Evolutionary conservation across 2,797 vertebrate species (phyloP), one percentile per base, ranked within the genome.

Genomic region (Myiotriccus ornatus): DNA sequence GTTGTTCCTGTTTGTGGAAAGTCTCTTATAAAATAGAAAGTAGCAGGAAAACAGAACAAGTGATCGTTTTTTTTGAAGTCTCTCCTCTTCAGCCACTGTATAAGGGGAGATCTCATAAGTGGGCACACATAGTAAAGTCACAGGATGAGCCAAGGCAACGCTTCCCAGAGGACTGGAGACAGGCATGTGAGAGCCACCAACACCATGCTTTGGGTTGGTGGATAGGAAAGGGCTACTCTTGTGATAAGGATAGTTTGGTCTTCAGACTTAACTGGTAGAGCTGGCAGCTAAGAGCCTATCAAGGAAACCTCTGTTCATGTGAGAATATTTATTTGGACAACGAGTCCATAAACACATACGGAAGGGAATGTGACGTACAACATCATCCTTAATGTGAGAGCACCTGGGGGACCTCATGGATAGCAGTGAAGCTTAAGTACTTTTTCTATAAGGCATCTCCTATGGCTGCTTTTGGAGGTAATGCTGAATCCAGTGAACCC

Each of bases 61-160:
- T 37, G 52, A n/a, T 4, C 0, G 0, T 15, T 47, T 8, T 50
- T 76, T 89, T n/a, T 41, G 23, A 73, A 79, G 49, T 39, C 7
- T 78, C 35, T 67, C 1, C 14, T 81, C 14, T 50, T 59, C 47
- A 80, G 34, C 7, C 18, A 11, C 53, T 32, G 4, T 10, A 6
- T 16, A n/a, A 85, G 16, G 10, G 9, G 28, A 84, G 41, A 27
- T 46, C 6, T 4, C 1, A 0, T 30, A 24, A 30, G 10, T 22
- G 47, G 17, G 18, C 25, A 65, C 37, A 34, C 11, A 15, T 1
- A 41, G 9, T 37, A 28, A 80, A 82, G 37, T 37, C 78, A 52
- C 34, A 39, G 59, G 73, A 22, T 5, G 53, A 28, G 47, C 4
- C 15, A 76, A 63, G 15, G 32, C 37, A 52, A 14, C 0, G 1